Evolutionary conservation across 2,797 vertebrate genomes (phyloP).

Genomic region (Melanotaenia nigrans): DNA sequence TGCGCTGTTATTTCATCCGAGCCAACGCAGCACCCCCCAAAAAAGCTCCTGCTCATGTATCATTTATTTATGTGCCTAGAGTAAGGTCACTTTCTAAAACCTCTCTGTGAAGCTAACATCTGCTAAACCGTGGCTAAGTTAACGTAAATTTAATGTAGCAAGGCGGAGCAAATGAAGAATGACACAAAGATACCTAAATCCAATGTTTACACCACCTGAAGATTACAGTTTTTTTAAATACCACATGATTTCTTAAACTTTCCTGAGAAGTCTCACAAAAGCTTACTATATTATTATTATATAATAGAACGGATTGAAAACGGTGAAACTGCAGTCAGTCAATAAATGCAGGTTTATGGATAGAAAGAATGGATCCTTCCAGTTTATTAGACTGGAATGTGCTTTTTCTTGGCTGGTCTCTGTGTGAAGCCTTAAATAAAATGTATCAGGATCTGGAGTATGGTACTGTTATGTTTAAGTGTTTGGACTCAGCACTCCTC

Average conservation of each 20-base stretch:
- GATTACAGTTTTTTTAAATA: background rate
- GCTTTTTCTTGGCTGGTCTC: too few relatives aligned
- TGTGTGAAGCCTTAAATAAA: background rate
- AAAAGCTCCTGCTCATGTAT: conserved; percentile 33
- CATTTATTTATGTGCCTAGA: background rate
- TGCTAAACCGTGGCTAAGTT: background rate
- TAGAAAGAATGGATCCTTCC: too few relatives aligned
- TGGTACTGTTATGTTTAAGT: background rate
- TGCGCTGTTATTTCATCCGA: conserved; percentile 21
- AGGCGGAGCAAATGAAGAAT: too few relatives aligned
- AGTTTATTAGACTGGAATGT: too few relatives aligned
- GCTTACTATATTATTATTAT: background rate
- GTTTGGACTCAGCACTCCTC: background rate
- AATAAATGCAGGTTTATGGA: too few relatives aligned
- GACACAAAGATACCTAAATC: background rate
- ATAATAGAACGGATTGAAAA: background rate
- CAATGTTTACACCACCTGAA: background rate
- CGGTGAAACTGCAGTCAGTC: background rate
- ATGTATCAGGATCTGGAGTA: background rate
- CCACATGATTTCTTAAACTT: background rate
- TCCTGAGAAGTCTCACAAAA: too few relatives aligned
- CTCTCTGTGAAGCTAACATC: background rate
- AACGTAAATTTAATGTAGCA: background rate
- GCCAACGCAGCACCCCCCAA: conserved; percentile 48
- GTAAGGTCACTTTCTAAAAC: background rate